Conservation (phyloP, 2,888 invertebrate species). For the Drosophila demipolita region DNA sequence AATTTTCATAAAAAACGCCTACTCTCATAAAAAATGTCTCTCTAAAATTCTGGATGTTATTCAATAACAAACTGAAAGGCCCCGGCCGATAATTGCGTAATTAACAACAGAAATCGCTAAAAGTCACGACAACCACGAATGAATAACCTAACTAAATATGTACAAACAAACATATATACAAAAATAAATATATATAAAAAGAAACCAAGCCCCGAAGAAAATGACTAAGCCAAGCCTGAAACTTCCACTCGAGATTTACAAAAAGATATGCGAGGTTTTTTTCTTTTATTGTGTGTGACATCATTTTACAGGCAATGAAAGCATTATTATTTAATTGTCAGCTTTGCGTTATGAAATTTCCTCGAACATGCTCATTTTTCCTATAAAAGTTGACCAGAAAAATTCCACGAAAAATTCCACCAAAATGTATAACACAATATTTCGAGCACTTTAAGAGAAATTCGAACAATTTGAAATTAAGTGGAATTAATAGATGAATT, state of each 20-base stretch:
- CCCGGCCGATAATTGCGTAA: constrained; percentile 24
- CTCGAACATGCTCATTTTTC: not conserved
- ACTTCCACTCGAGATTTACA: not conserved
- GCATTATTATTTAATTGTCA: constrained; percentile 2
- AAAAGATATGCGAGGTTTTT: constrained; percentile 14
- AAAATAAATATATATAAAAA: not conserved
- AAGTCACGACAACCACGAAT: constrained; percentile 40
- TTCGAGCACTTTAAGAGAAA: constrained; percentile 51
- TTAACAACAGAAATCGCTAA: constrained; percentile 17
- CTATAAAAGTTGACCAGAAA: not conserved
- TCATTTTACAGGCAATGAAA: constrained; percentile 13
- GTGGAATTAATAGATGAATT: constrained; percentile 39
- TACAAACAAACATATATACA: not conserved
- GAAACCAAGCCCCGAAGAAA: not conserved
- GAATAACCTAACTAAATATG: constrained; percentile 15
- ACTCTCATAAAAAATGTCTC: not conserved
- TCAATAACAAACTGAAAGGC: not conserved
- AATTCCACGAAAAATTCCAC: constrained; percentile 43
- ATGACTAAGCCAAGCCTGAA: constrained; percentile 15
- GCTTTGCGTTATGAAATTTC: not conserved
- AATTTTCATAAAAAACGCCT: not conserved
- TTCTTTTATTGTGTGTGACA: constrained; percentile 29
- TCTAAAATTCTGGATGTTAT: constrained; percentile 1
- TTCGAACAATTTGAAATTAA: constrained; percentile 35
- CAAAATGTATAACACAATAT: constrained; percentile 9